phyloP scores from a whole-genome alignment of 2,113 vertebrate genomes.

The Xyrauchen texanus region DNA sequence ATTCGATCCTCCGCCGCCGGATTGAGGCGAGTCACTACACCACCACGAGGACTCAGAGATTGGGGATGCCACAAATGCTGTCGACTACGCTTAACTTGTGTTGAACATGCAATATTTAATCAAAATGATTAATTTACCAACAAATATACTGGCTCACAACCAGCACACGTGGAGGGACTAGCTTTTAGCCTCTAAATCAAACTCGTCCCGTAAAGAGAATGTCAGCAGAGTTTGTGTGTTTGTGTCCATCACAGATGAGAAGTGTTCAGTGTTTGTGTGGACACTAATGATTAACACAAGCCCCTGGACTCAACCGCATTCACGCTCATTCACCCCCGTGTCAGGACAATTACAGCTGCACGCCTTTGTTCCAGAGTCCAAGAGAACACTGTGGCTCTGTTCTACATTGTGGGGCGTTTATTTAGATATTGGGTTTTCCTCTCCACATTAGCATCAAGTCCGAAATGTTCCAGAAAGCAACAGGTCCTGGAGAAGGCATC shows the following conservation, averaged over 20 bases:
- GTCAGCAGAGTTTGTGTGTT: conserved; percentile 49
- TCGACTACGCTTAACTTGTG: no score
- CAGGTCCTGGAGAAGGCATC: no score
- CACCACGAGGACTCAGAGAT: no score
- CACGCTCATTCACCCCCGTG: conserved; percentile 76
- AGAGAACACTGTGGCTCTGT: conserved; percentile 42
- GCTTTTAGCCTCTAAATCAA: no score
- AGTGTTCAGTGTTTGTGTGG: conserved; percentile 36
- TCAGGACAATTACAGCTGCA: conserved; percentile 67
- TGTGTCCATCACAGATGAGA: conserved; percentile 41
- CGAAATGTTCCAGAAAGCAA: no score
- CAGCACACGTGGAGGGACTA: no score
- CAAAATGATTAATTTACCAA: background rate
- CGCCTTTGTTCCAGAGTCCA: conserved; percentile 66
- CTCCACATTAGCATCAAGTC: background rate
- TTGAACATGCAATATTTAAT: background rate
- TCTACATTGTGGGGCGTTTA: background rate
- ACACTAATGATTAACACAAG: conserved; percentile 49
- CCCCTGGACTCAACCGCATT: conserved; percentile 71
- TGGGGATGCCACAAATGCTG: no score
- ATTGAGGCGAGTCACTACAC: no score
- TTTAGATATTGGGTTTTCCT: background rate
- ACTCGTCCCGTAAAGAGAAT: no score
- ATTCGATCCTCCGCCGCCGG: no score
- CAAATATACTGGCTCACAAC: no score